These are phyloP conservation scores for Cuniculus paca DNA, from an alignment of 2,797 vertebrate species.

Conservation along the genomic window DNA sequence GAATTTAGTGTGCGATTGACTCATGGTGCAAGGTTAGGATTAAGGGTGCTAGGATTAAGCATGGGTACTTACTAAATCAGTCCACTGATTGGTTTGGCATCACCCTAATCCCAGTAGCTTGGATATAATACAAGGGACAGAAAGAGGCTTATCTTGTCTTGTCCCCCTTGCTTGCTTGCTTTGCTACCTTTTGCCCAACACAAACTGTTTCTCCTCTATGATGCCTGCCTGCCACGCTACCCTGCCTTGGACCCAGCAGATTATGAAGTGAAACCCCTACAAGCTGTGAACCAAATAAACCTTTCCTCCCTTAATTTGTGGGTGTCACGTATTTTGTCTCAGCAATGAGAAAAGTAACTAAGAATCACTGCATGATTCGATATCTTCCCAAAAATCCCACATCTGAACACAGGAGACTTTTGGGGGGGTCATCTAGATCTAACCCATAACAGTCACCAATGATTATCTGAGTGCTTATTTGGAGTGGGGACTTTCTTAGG, in stretches of 20 bases:
- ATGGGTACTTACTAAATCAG: not conserved
- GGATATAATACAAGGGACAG: not conserved
- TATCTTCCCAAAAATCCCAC: not conserved
- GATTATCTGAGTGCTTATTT: not conserved
- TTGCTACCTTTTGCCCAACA: not conserved
- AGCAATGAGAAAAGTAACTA: not conserved
- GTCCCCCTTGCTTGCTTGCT: not conserved
- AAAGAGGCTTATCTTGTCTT: not conserved
- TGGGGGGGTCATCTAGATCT: not conserved
- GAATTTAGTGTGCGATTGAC: not conserved
- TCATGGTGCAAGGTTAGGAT: not conserved
- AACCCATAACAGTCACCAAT: not conserved
- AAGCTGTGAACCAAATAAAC: not conserved
- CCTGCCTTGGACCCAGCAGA: not conserved
- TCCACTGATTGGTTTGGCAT: not conserved
- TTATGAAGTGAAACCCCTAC: not conserved
- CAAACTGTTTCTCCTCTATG: not conserved
- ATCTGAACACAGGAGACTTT: not conserved
- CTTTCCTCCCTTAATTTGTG: not conserved
- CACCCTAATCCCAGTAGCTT: not conserved
- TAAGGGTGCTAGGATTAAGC: not conserved
- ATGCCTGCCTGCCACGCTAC: not conserved
- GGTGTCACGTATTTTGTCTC: not conserved
- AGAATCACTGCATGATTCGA: not conserved
- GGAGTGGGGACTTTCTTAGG: not conserved